phyloP scores from a whole-genome alignment of 1,140 invertebrate genomes.

The Procambarus clarkii region DNA sequence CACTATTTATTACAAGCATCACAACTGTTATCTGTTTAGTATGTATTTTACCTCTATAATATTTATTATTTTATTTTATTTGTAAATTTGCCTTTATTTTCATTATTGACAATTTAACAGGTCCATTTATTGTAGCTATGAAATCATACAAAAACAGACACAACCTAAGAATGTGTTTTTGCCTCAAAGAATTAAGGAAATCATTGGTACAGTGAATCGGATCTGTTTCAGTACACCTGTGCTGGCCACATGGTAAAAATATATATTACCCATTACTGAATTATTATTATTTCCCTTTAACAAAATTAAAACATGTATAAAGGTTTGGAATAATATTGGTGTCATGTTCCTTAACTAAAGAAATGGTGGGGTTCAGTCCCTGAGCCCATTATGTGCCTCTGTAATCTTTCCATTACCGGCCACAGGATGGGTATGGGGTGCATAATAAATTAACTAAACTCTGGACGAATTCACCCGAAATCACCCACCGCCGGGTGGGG shows the following conservation, averaged over 20 bases:
- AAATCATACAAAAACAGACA: background rate
- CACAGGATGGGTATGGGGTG: too few relatives aligned
- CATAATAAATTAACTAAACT: too few relatives aligned
- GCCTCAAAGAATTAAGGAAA: background rate
- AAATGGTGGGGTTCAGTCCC: too few relatives aligned
- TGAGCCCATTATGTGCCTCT: too few relatives aligned
- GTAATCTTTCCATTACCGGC: too few relatives aligned
- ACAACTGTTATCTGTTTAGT: background rate
- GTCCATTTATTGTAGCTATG: background rate
- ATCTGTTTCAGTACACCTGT: background rate
- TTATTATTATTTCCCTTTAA: background rate
- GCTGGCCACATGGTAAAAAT: slow-evolving; percentile 11
- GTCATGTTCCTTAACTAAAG: too few relatives aligned
- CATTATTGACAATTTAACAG: background rate
- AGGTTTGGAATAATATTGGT: too few relatives aligned
- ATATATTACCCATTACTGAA: background rate
- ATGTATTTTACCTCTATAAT: background rate
- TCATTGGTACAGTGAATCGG: too few relatives aligned
- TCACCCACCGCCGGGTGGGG: too few relatives aligned
- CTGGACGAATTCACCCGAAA: too few relatives aligned
- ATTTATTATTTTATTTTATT: background rate
- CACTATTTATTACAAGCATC: slow-evolving; percentile 6
- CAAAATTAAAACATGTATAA: background rate
- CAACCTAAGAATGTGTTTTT: background rate
- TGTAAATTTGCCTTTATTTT: background rate